Evolutionary conservation across 1,140 invertebrate genomes (phyloP), one percentile per base, ranked within the genome.

Genomic region (Psix sp.): DNA sequence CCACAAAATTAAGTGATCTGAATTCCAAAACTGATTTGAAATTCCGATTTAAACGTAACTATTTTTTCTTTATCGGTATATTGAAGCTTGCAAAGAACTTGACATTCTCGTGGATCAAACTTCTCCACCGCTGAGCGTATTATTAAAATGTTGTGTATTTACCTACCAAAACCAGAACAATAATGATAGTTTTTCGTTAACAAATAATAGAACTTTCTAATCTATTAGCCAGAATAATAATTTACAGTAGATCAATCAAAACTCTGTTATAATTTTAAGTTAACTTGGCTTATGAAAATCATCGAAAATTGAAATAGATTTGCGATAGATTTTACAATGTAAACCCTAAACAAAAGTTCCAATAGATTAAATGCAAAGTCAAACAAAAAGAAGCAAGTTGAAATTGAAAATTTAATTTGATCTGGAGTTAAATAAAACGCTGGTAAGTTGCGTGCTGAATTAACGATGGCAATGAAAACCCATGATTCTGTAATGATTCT

Each of bases 401-500:
- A 14, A 15, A 3, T 16, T 14, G 15, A 38, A 38, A 38, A 38
- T 33, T 33, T 5, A 9, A 29, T 29, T 29, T 29, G 26, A 29
- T 29, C n/a, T 29, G n/a, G n/a, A 29, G 21, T 24, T 24, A 4
- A 24, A 24, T 24, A 24, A 24, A 24, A 9, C 9, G 21, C n/a
- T 7, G 29, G 29, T 7, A 33, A 33, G n/a, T 33, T 3, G 29
- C 29, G 10, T 10, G 5, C 10, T 33, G 5, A 33, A 33, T 33
- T 7, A n/a, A 38, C 13, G 24, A 20, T 11, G 7, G 5, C 16
- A 21, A 9, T 26, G 29, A 45, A 57, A 45, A 51, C 54, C 36
- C 49, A 65, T 65, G 46, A 46, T 48, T 66, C 11, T 66, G 62
- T 56, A 66, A 54, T 29, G 18, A 11, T 24, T 31, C 48, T 68